Percentiles rank a stretch among this genome's conserved stretches.
phyloP scores from a whole-genome alignment of 2,797 vertebrate species.

The Danio choprae region DNA sequence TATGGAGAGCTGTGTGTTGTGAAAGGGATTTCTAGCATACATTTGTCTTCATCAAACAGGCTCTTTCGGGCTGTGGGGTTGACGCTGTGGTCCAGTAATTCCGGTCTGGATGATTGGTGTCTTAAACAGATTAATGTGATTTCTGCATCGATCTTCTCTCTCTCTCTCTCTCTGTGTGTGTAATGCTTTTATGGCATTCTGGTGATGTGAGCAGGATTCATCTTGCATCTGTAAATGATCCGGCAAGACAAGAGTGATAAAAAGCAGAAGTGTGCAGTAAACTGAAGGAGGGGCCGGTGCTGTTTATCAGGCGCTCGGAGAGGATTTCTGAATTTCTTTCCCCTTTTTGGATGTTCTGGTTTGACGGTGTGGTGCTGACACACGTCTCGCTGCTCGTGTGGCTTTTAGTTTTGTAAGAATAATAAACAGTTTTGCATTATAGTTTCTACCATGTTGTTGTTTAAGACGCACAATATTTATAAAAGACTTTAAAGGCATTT shows the following conservation, averaged over 20 bases:
- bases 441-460: not conserved
- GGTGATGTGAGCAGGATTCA: not conserved
- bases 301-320: not conserved
- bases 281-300: not conserved
- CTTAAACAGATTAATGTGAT: constrained; percentile 10
- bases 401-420: not conserved
- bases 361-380: not conserved
- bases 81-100: not conserved
- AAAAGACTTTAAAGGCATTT: not conserved
- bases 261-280: constrained; percentile 15
- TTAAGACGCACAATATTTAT: not conserved
- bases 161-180: constrained; percentile 8
- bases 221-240: not conserved
- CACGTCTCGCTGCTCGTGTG: not conserved
- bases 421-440: not conserved
- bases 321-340: not conserved
- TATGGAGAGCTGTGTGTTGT: constrained; percentile 11
- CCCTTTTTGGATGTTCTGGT: not conserved
- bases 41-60: not conserved
- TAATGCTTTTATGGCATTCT: not conserved
- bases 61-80: not conserved
- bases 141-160: constrained; percentile 6
- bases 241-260: not conserved
- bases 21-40: not conserved
- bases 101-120: not conserved